Base-by-base conservation (phyloP, 2,113 vertebrate genomes). In the Fulmarus glacialis region DNA sequence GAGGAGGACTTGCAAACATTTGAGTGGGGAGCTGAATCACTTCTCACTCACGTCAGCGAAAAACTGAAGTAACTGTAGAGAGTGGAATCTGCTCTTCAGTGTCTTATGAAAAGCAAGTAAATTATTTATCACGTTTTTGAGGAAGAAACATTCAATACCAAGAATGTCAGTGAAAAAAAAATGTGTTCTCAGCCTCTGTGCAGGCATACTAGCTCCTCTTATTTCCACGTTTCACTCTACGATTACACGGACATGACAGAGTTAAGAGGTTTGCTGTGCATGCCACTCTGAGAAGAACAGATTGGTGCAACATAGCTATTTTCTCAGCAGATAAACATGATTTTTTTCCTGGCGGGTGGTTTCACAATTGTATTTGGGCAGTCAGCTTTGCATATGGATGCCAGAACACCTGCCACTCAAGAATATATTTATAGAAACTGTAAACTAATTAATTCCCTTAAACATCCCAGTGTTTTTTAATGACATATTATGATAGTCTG, bases 401-500 rank as follows among this genome's bases (percentile, higher is more conserved):
- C 63, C 20, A 93, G 87, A 95, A 96, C 70, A 95, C 68, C 75
- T 96, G 82, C 47, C 84, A 95, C 50, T 91, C 96, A 97, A 80
- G 43, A 93, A 90, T 45, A 4, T 89, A 95, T 97, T 98, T 97
- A 93, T 90, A 95, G 89, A 96, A 96, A 82, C n/a, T 88, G 47
- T 94, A 97, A 98, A 95, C 85, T 91, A 93, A 93, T 98, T 97
- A 94, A 93, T 96, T 96, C 52, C 20, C 86, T 90, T 94, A 96
- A 97, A 94, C 24, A 82, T 55, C 52, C 56, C 72, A 30, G 74
- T 50, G 55, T 17, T 71, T 97, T 98, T 94, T 93, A 95, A 90
- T 84, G 78, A 89, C 72, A 78, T 58, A 92, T 63, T 93, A 86
- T 95, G 43, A 64, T 94, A 82, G 42, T 63, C 34, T 81, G 72